These are phyloP conservation scores for Rhinoptilus africanus DNA, from an alignment of 2,113 vertebrate species.

Conservation along the genomic window DNA sequence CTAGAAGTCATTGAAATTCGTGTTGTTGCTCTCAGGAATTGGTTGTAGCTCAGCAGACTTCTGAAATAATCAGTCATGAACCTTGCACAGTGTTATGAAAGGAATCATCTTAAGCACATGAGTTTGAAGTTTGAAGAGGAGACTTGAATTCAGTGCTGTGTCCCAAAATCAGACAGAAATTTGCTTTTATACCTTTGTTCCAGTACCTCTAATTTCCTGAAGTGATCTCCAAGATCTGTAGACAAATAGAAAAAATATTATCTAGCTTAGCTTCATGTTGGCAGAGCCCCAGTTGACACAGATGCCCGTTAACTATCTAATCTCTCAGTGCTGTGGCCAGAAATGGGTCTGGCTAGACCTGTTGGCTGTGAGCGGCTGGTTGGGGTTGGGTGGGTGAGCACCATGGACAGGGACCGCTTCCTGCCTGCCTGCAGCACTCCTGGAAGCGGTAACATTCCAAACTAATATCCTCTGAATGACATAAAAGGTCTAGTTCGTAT, in stretches of 20 bases:
- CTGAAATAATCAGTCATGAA: neutral
- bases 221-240: neutral
- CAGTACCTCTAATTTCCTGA: neutral
- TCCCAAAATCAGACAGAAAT: neutral
- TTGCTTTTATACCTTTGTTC: neutral
- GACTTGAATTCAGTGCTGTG: neutral
- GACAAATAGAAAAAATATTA: neutral
- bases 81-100: neutral
- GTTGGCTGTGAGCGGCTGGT: neutral
- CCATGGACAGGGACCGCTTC: conserved; percentile 8
- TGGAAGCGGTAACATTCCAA: neutral
- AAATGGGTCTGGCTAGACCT: accelerated
- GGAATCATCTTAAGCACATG: neutral
- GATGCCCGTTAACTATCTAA: neutral
- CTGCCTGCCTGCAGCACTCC: neutral
- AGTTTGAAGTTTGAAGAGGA: neutral
- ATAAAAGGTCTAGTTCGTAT: neutral
- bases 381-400: neutral
- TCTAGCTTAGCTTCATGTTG: neutral
- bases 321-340: neutral
- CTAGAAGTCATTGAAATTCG: neutral
- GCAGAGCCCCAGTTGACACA: neutral
- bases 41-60: neutral
- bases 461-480: neutral
- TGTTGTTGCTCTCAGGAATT: neutral